Evolutionary conservation across 2,797 vertebrate species (phyloP), one percentile per base, ranked within the genome.

Genomic region (Mareca strepera): DNA sequence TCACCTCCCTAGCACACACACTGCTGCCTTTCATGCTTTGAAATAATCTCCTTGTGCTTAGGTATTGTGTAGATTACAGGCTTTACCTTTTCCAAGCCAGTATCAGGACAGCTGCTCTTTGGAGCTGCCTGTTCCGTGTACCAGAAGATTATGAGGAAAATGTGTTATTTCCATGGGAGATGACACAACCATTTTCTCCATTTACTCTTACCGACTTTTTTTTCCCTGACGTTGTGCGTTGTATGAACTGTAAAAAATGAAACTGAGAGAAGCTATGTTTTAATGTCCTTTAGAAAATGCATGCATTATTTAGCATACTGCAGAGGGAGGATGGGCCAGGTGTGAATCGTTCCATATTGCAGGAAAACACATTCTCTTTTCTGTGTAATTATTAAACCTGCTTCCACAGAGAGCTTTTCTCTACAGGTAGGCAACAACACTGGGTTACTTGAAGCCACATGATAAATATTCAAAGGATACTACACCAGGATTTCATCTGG

Each of bases 301-400:
- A 81, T 81, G 58, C 85, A 94, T 73, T 97, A 94, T 96, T 96
- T 93, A 93, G 76, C 60, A 55, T 43, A 59, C 55, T 70, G 33
- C 3, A 0, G 56, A 69, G 64, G 15, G 33, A 82, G 60, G 46
- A n/a, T 11, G 58, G 35, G 58, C 81, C 92, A 96, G 91, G 87
- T 86, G 87, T 70, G 84, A 94, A 94, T 75, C 55, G 80, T 74
- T 84, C 83, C 22, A 37, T 53, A 64, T 28, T 58, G 63, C 48
- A 75, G 70, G 26, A 82, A 92, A 94, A 93, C 29, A 55, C 64
- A 12, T 48, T 41, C 62, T 81, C 46, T 86, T 84, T 84, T 60
- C 60, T 55, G 43, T 44, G 9, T 70, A 74, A 85, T 92, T 93
- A 94, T 64, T 60, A 70, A 73, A 72, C 77, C 31, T 70, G 33